These are phyloP conservation scores for Cygnus buccinator DNA, from an alignment of 2,113 vertebrate species.

Conservation along the genomic window DNA sequence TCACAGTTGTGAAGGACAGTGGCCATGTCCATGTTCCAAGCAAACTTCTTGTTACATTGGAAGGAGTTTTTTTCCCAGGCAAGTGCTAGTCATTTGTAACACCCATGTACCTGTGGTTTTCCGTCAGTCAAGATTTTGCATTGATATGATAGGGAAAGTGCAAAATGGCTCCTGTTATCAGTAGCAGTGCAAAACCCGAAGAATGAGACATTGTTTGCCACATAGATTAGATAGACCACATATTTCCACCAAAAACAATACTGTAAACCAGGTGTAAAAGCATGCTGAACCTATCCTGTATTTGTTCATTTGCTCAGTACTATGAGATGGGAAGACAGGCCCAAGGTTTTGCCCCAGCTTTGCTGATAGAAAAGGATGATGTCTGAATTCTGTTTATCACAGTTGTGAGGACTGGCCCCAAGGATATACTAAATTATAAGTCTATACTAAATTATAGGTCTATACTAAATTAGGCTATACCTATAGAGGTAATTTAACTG, in stretches of 20 bases:
- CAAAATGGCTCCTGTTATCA: background rate
- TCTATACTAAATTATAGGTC: background rate
- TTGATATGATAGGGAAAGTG: background rate
- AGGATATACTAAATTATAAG: background rate
- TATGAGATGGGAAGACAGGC: background rate
- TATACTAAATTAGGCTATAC: background rate
- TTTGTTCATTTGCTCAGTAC: background rate
- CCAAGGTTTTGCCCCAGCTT: background rate
- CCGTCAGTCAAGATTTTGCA: background rate
- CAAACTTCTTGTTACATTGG: background rate
- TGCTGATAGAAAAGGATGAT: background rate
- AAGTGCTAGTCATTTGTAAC: background rate
- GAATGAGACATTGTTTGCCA: background rate
- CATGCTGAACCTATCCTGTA: background rate
- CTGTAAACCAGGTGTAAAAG: background rate
- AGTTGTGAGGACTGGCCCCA: background rate
- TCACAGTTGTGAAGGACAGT: background rate
- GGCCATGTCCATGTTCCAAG: background rate
- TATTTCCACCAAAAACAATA: background rate
- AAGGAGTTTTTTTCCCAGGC: background rate
- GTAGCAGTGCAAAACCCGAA: background rate
- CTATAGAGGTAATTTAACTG: background rate
- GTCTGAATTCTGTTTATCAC: background rate
- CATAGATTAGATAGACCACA: background rate
- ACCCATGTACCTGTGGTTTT: background rate